phyloP scores from a whole-genome alignment of 2,113 vertebrate genomes.

The Astur gentilis region DNA sequence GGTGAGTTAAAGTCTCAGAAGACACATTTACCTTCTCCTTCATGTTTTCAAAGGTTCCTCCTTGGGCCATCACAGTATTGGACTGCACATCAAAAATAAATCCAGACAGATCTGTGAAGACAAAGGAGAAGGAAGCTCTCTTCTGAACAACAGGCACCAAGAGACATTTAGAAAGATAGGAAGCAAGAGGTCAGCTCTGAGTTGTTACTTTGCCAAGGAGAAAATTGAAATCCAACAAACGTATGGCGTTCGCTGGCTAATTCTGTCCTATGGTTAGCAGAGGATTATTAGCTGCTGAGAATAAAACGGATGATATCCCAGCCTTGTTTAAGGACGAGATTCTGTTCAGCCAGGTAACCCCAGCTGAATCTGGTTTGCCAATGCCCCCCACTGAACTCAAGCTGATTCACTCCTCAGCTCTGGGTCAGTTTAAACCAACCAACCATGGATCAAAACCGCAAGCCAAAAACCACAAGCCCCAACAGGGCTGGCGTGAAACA shows the following conservation, averaged over 20 bases:
- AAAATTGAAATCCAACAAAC: not conserved
- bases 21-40: constrained; percentile 88
- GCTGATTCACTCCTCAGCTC: not conserved
- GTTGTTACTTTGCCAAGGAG: not conserved
- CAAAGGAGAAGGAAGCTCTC: not conserved
- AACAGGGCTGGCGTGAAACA: not conserved
- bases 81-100: constrained; percentile 95
- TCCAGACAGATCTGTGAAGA: constrained; percentile 82
- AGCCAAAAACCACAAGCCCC: not conserved
- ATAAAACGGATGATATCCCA: rapidly evolving
- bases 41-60: constrained; percentile 91
- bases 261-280: rapidly evolving
- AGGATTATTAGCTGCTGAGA: not conserved
- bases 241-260: rapidly evolving
- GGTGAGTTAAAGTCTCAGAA: not conserved
- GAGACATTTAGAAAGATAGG: not conserved
- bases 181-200: not conserved
- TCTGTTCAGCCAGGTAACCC: not conserved
- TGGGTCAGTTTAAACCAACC: not conserved
- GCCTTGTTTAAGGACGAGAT: not conserved
- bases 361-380: not conserved
- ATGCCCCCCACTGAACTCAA: not conserved
- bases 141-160: not conserved
- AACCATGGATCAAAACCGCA: not conserved
- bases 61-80: constrained; percentile 93